A percentile compares a stretch with the other conserved stretches of the same genome.
Conservation (phyloP, 2,888 invertebrate species). For the Calameuta filiformis region DNA sequence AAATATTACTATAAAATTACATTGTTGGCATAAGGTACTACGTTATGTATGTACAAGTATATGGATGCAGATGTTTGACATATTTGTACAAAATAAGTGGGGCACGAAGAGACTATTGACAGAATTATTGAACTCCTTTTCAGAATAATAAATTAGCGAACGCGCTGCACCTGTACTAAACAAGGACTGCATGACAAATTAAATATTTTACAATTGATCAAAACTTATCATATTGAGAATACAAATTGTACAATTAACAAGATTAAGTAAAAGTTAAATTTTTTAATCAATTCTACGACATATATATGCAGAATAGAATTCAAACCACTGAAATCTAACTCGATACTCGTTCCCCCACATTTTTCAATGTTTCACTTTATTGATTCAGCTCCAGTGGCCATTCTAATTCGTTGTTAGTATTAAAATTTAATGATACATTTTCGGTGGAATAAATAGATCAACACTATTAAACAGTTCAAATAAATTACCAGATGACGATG, state of each 20-base stretch:
- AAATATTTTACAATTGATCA: background rate
- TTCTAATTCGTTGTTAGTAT: background rate
- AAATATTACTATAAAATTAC: background rate
- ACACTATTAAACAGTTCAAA: background rate
- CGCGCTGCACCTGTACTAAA: background rate
- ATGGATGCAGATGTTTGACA: background rate
- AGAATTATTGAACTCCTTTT: background rate
- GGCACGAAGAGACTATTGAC: background rate
- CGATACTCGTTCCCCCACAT: background rate
- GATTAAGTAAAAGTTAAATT: background rate
- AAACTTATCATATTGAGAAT: background rate
- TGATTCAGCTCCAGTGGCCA: background rate
- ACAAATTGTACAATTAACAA: background rate
- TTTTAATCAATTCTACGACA: background rate
- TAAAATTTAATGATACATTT: background rate
- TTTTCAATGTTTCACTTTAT: background rate
- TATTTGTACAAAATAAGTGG: background rate
- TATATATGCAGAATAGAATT: background rate
- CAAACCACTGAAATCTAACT: background rate
- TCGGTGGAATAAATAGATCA: background rate
- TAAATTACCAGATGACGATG: background rate
- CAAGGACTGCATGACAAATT: background rate
- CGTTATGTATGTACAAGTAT: background rate
- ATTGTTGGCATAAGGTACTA: background rate
- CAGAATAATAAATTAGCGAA: background rate